Conservation (phyloP, 2,888 invertebrate genomes). For the Chorisops tibialis region DNA sequence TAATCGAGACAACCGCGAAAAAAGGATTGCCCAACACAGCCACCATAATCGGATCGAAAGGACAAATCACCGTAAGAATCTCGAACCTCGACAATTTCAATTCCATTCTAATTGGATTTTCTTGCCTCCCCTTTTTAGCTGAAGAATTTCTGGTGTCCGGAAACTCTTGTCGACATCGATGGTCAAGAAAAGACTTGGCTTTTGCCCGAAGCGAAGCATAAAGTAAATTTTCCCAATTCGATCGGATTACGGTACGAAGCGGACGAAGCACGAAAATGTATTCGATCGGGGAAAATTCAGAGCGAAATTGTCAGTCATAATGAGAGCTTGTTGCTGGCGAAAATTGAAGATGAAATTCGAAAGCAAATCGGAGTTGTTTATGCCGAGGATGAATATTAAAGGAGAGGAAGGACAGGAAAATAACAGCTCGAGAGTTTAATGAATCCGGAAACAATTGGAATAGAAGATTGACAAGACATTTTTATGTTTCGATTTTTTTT, state of each 20-base stretch:
- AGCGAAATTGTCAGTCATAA: slow-evolving; percentile 65
- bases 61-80: slow-evolving; percentile 49
- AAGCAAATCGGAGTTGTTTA: slow-evolving; percentile 66
- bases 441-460: too few relatives aligned
- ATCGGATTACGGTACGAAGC: slow-evolving; percentile 75
- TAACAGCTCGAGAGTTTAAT: too few relatives aligned
- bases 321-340: slow-evolving; percentile 67
- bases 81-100: too few relatives aligned
- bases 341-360: slow-evolving; percentile 69
- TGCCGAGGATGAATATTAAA: slow-evolving; percentile 57
- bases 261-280: slow-evolving; percentile 69
- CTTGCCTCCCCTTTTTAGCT: slow-evolving; percentile 44
- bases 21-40: slow-evolving; percentile 42
- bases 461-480: too few relatives aligned
- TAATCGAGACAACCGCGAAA: slow-evolving; percentile 48
- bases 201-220: slow-evolving; percentile 59
- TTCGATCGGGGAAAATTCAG: slow-evolving; percentile 64
- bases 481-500: too few relatives aligned
- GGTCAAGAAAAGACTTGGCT: slow-evolving; percentile 63
- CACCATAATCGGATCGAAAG: slow-evolving; percentile 49
- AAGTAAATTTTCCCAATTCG: slow-evolving; percentile 68
- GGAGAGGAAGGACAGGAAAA: too few relatives aligned
- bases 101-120: not conserved
- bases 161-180: slow-evolving; percentile 62
- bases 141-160: slow-evolving; percentile 69